Percentiles rank a stretch among this genome's conserved stretches.
These are phyloP conservation scores for Mellilla xanthometata DNA, from an alignment of 2,888 invertebrate genomes.

Conservation along the genomic window DNA sequence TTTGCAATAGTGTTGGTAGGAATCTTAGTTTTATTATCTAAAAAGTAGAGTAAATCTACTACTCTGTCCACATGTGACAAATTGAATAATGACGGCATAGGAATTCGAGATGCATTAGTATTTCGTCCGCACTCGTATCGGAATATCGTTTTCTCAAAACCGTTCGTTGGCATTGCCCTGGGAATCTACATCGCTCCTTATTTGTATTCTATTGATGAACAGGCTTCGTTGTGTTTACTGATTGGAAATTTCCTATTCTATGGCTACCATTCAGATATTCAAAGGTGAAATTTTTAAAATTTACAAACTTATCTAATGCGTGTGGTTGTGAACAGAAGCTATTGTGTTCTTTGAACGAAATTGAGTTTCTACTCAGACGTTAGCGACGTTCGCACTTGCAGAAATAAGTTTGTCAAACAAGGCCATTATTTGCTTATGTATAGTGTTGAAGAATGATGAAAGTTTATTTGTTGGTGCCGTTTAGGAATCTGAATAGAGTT, in stretches of 20 bases:
- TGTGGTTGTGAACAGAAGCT: background rate
- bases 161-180: constrained; percentile 70
- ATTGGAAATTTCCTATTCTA: constrained; percentile 57
- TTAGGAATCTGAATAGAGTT: constrained; percentile 37
- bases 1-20: too few relatives aligned
- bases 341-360: background rate
- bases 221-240: constrained; percentile 56
- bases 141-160: constrained; percentile 80
- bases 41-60: constrained; percentile 34
- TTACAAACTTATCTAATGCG: constrained; percentile 9
- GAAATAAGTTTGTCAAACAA: constrained; percentile 10
- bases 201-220: constrained; percentile 58
- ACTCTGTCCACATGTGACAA: constrained; percentile 63
- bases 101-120: constrained; percentile 68
- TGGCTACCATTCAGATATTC: constrained; percentile 37
- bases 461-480: constrained; percentile 21
- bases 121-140: constrained; percentile 57
- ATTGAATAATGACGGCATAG: constrained; percentile 62
- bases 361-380: background rate
- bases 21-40: constrained; percentile 1
- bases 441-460: constrained; percentile 37
- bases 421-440: constrained; percentile 33
- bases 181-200: constrained; percentile 58
- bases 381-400: constrained; percentile 1
- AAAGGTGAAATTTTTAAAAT: constrained; percentile 20